Percentiles rank a stretch among this genome's conserved stretches.
phyloP scores from a whole-genome alignment of 2,113 vertebrate genomes.

The Channa maculata region DNA sequence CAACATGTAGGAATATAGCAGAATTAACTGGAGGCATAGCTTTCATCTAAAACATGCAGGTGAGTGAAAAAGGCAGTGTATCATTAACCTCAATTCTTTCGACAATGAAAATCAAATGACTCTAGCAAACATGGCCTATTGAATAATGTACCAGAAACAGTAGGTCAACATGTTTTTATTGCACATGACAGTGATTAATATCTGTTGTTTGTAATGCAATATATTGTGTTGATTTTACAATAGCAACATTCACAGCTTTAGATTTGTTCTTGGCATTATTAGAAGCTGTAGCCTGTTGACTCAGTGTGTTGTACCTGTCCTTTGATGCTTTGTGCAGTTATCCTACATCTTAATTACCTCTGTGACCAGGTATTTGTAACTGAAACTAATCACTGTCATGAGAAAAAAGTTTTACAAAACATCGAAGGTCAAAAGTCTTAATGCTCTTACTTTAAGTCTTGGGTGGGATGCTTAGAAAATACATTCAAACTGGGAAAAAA shows the following conservation, averaged over 20 bases:
- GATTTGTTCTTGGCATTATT: constrained; percentile 35
- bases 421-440: constrained; percentile 47
- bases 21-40: constrained; percentile 18
- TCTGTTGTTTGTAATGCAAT: constrained; percentile 34
- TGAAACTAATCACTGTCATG: constrained; percentile 65
- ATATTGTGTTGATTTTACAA: constrained; percentile 38
- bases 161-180: constrained; percentile 21
- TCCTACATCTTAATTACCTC: constrained; percentile 54
- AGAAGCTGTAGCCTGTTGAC: constrained; percentile 2
- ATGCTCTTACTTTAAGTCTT: too few relatives aligned
- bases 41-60: constrained; percentile 22
- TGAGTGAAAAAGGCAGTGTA: constrained; percentile 36
- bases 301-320: constrained; percentile 40
- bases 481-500: too few relatives aligned
- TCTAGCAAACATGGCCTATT: constrained; percentile 26
- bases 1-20: neutral
- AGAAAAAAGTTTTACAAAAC: constrained; percentile 39
- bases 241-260: constrained; percentile 34
- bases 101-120: constrained; percentile 29
- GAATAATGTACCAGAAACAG: constrained; percentile 36
- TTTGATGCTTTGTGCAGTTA: constrained; percentile 44
- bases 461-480: too few relatives aligned
- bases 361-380: constrained; percentile 43
- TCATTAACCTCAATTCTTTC: constrained; percentile 58
- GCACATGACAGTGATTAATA: constrained; percentile 55